Evolutionary conservation across 2,797 vertebrate species (phyloP), one percentile per base, ranked within the genome.

Genomic region (Notoglanidium macrostoma): DNA sequence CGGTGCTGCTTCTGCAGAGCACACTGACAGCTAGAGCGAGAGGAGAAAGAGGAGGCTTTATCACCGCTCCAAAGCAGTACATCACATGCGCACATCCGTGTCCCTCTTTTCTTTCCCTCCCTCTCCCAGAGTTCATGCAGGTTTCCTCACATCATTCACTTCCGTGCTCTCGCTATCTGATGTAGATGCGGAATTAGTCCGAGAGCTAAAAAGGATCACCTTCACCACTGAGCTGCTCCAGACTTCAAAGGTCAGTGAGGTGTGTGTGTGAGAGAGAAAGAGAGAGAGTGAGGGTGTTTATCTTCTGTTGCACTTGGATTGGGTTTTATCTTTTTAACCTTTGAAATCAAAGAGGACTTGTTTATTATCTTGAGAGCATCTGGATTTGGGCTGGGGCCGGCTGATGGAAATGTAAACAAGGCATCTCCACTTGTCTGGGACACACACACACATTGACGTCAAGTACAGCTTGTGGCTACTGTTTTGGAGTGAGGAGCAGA

Each of bases 301-400:
- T 73, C 70, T 74, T 65, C 49, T 68, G 55, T 77, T 67, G 77
- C 85, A 83, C 61, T 87, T 84, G 54, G 67, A 63, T 82, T 83
- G 54, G 72, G 87, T 84, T 85, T 85, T 87, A 89, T 89, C 88
- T 76, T 44, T 65, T 73, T 70, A 86, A 91, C 88, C 85, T 91
- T 85, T 89, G 85, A 46, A 81, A 76, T 87, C 90, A 87, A 84
- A 87, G 80, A 88, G 79, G 68, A 54, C 68, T 82, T 85, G 78
- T 86, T 87, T 67, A 88, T 88, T 91, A 91, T 89, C 85, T 74
- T 74, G 87, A 87, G 83, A 90, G 86, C 87, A 91, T 89, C 88
- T 91, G 88, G 87, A 81, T 74, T 61, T 83, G 80, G 67, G 79
- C 73, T 29, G 65, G 83, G 73, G 61, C 74, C 54, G 61, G 72